Evolutionary conservation across 2,888 invertebrate genomes (phyloP).

Genomic region (Acholoe squamosa): DNA sequence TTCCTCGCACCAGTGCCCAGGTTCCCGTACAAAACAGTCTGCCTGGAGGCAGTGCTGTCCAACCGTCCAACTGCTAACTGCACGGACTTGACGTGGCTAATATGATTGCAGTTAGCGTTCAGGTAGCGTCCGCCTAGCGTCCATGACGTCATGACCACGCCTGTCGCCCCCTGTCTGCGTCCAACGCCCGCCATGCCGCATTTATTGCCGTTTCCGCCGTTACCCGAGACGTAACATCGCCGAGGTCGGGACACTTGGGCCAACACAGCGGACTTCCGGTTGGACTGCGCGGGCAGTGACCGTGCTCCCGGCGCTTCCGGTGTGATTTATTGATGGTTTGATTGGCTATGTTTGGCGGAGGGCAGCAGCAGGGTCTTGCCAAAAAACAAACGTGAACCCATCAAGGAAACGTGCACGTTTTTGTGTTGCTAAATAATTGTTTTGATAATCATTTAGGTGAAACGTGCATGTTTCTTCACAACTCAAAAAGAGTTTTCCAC

Average conservation of each 20-base stretch:
- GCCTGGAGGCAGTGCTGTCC: no score
- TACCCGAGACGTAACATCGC: neutral
- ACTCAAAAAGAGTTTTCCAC: no score
- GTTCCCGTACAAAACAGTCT: no score
- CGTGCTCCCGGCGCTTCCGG: conserved; percentile 11
- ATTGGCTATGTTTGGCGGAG: neutral
- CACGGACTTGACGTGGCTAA: neutral
- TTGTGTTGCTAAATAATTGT: no score
- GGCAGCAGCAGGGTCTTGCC: neutral
- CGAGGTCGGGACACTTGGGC: neutral
- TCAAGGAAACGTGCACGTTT: no score
- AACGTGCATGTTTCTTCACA: no score
- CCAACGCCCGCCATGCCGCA: neutral
- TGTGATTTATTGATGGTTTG: conserved; percentile 17
- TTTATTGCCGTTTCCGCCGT: neutral
- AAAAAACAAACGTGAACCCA: no score
- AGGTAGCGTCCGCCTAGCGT: no score
- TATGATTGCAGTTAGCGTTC: neutral
- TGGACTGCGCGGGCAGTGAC: neutral
- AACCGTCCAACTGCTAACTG: neutral
- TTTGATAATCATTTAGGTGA: no score
- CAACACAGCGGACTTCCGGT: neutral
- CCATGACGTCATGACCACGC: neutral
- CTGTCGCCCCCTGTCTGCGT: neutral
- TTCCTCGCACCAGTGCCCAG: no score